Evolutionary conservation across 2,888 invertebrate genomes (phyloP), one percentile per base, ranked within the genome.

Genomic region (Fragum fragum): DNA sequence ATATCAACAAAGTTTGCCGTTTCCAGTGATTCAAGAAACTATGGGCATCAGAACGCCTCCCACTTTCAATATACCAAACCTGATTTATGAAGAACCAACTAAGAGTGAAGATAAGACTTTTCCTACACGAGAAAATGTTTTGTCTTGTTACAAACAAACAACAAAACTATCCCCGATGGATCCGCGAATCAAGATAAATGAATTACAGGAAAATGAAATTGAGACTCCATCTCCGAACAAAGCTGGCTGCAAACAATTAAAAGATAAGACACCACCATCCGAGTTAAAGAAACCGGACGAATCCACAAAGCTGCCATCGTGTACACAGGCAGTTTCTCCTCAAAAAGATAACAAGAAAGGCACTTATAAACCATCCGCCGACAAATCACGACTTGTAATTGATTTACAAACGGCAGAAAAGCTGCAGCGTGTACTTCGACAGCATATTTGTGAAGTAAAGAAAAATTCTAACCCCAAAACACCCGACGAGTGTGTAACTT

Each of bases 361-460:
- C 57, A 26, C 57, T 26, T 5, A 9, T 26, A 2, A 23, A 5
- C 23, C 2, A 14, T 21, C 23, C 23, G 1, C 14, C 11, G 28
- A n/a, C 3, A 66, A 66, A 42, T 5, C 39, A 21, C 39, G 42
- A 26, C 36, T 66, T 11, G 0, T 11, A 1, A 66, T 66, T 36
- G 71, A 71, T 32, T 53, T n/a, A 7, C 32, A 55, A n/a, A 71
- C 57, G 5, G 71, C 71, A 23, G 14, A 55, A 57, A 53, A 55
- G n/a, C 26, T 71, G 16, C 71, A 71, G 32, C 71, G 55, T 6
- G 53, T 71, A 9, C 36, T 71, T 32, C 28, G 71, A 32, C 53
- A 71, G 57, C 55, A 55, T 16, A 71, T 66, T 26, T 23, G 23
- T 23, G 66, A 66, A 66, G 66, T 66, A 9, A n/a, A 66, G n/a